These are phyloP conservation scores for Hirtodrosophila trivittata DNA, from an alignment of 2,888 invertebrate genomes.

Conservation along the genomic window DNA sequence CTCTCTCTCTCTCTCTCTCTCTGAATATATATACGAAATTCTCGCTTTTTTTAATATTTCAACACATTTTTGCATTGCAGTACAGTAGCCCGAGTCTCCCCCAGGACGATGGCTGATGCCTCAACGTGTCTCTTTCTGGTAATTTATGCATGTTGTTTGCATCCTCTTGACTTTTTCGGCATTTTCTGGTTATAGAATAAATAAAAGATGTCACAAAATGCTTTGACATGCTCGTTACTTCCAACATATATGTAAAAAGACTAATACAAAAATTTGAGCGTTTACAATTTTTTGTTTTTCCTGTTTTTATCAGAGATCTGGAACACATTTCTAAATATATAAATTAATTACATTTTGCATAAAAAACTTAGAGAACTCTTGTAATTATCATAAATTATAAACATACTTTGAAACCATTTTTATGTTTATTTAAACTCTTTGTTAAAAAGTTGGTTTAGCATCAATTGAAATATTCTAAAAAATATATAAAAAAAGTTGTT, in stretches of 20 bases:
- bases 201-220: conserved; percentile 71
- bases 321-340: too few relatives aligned
- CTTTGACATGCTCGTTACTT: conserved; percentile 72
- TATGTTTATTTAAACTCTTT: too few relatives aligned
- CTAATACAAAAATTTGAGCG: background rate
- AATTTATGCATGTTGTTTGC: conserved; percentile 78
- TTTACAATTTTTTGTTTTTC: too few relatives aligned
- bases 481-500: too few relatives aligned
- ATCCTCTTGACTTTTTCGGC: conserved; percentile 70
- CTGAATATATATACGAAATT: too few relatives aligned
- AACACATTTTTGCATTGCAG: conserved; percentile 69
- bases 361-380: too few relatives aligned
- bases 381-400: too few relatives aligned
- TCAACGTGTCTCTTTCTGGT: conserved; percentile 60
- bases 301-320: too few relatives aligned
- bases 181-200: conserved; percentile 68
- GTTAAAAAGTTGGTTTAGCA: too few relatives aligned
- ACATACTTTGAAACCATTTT: too few relatives aligned
- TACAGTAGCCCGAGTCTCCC: conserved; percentile 16
- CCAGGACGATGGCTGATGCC: conserved; percentile 23
- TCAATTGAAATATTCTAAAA: too few relatives aligned
- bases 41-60: conserved; percentile 64
- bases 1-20: background rate
- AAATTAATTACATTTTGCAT: too few relatives aligned
- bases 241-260: conserved; percentile 12